Conservation (phyloP, 2,797 vertebrate species). For the Lepilemur septentrionalis region DNA sequence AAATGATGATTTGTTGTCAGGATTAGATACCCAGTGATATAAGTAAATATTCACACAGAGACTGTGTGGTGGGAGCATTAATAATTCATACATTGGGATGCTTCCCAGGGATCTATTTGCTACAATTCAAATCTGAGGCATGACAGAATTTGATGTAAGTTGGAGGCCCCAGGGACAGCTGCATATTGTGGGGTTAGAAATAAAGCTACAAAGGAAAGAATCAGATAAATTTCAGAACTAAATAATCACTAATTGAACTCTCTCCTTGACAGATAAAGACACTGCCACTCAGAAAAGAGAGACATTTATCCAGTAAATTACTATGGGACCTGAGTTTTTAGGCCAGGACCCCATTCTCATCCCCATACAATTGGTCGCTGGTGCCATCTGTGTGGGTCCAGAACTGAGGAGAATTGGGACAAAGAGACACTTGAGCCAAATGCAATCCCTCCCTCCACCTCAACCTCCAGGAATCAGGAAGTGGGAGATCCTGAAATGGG, state of each 20-base stretch:
- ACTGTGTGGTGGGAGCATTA: conserved; percentile 58
- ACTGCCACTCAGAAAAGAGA: not conserved
- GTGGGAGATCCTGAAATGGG: not conserved
- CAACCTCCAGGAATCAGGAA: not conserved
- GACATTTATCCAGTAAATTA: conserved; percentile 35
- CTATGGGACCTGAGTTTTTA: not conserved
- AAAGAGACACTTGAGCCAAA: conserved; percentile 28
- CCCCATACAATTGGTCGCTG: not conserved
- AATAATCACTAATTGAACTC: conserved; percentile 46
- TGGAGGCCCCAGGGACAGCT: conserved; percentile 17
- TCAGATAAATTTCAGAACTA: conserved; percentile 42
- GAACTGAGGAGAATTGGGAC: not conserved
- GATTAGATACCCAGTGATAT: conserved; percentile 61
- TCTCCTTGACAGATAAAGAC: conserved; percentile 46
- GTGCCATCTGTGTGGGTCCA: not conserved
- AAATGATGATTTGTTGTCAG: conserved; percentile 70
- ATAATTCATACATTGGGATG: conserved; percentile 66
- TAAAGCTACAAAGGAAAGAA: conserved; percentile 47
- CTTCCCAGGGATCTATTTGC: conserved; percentile 58
- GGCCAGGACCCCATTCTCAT: not conserved
- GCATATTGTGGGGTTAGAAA: conserved; percentile 49
- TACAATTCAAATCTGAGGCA: conserved; percentile 51
- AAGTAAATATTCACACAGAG: conserved; percentile 71
- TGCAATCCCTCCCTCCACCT: not conserved
- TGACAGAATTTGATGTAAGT: conserved; percentile 68